Percentiles rank a stretch among this genome's conserved stretches.
Evolutionary conservation across 2,888 invertebrate genomes (phyloP).

Genomic region (Thera britannica): DNA sequence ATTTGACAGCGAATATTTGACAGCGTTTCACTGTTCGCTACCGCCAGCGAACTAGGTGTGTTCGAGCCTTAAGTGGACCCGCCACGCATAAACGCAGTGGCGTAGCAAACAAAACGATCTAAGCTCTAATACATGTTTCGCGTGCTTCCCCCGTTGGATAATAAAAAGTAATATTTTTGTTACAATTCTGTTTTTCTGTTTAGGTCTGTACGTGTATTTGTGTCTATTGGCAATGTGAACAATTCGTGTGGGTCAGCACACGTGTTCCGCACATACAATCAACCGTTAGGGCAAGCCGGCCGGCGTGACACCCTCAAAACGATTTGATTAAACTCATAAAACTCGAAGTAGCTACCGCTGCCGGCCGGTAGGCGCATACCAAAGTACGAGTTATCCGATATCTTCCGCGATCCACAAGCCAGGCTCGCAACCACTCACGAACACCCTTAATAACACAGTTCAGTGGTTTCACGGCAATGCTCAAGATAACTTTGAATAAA

Average conservation of each 20-base stretch:
- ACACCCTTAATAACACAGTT: slow-evolving; percentile 81
- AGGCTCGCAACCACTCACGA: slow-evolving; percentile 58
- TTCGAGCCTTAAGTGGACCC: slow-evolving; percentile 45
- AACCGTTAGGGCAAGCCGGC: slow-evolving; percentile 60
- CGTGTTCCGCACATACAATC: slow-evolving; percentile 72
- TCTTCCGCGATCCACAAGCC: slow-evolving; percentile 61
- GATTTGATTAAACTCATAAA: slow-evolving; percentile 83
- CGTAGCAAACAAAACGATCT: slow-evolving; percentile 50
- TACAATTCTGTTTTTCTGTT: slow-evolving; percentile 54
- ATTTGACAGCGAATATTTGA: too few relatives aligned
- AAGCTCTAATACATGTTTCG: slow-evolving; percentile 64
- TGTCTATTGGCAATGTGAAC: slow-evolving; percentile 52
- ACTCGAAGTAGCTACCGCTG: slow-evolving; percentile 61
- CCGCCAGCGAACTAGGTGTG: too few relatives aligned
- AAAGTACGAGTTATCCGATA: slow-evolving; percentile 44
- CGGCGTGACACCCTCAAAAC: slow-evolving; percentile 71
- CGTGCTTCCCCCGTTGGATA: slow-evolving; percentile 57
- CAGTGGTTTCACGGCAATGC: slow-evolving; percentile 72
- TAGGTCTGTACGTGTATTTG: slow-evolving; percentile 45
- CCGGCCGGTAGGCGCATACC: slow-evolving; percentile 35
- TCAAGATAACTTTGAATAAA: slow-evolving; percentile 70
- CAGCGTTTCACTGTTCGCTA: too few relatives aligned
- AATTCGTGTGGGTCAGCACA: slow-evolving; percentile 66
- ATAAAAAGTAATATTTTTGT: slow-evolving; percentile 61
- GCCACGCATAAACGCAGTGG: slow-evolving; percentile 51